Evolutionary conservation across 2,888 invertebrate genomes (phyloP).

Genomic region (Ennomos quercinarius): DNA sequence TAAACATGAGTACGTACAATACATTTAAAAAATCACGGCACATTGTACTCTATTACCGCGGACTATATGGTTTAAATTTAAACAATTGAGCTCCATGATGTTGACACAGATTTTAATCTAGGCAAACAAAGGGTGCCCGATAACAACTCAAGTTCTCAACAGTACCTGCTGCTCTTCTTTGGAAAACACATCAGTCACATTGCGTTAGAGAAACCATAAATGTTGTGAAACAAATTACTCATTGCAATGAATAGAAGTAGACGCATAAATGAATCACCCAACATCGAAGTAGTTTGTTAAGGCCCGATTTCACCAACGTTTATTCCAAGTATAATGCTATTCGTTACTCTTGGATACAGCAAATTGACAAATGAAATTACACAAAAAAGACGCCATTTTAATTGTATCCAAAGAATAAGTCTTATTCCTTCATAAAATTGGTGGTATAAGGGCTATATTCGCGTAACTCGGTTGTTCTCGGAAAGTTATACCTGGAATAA

Average conservation of each 20-base stretch:
- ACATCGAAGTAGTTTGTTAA: conserved; percentile 4
- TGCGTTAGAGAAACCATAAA: conserved; percentile 8
- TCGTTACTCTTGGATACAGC: no score
- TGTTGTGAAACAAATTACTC: conserved; percentile 17
- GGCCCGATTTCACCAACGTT: no score
- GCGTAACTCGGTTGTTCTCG: no score
- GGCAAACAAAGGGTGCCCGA: conserved; percentile 19
- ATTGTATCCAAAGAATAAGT: no score
- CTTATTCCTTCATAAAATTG: no score
- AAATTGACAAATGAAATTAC: no score
- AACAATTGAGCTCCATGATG: background rate
- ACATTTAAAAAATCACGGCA: no score
- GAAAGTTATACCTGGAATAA: no score
- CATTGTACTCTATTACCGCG: background rate
- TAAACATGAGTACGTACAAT: no score
- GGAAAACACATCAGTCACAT: conserved; percentile 10
- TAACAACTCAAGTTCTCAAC: background rate
- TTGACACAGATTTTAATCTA: conserved; percentile 4
- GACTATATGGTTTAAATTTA: background rate
- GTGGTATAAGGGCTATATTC: no score
- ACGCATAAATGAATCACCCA: conserved; percentile 10
- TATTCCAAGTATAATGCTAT: no score
- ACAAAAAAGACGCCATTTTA: no score
- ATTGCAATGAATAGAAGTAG: background rate
- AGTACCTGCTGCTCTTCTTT: conserved; percentile 1